A percentile compares a stretch with the other conserved stretches of the same genome.
These are phyloP conservation scores for Teinopalpus imperialis DNA, from an alignment of 2,888 invertebrate species.

Conservation along the genomic window DNA sequence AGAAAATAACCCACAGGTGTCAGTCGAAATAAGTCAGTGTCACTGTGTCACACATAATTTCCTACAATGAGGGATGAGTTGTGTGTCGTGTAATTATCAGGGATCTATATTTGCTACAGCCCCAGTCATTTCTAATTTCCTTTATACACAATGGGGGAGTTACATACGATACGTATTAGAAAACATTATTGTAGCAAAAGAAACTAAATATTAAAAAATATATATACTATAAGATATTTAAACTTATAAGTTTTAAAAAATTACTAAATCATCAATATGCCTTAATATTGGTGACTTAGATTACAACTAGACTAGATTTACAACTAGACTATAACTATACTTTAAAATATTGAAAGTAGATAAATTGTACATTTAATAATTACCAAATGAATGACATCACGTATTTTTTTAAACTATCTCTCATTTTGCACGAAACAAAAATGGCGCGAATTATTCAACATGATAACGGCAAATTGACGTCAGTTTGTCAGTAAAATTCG, in stretches of 20 bases:
- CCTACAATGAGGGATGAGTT: constrained; percentile 42
- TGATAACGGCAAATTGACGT: constrained; percentile 63
- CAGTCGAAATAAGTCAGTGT: constrained; percentile 10
- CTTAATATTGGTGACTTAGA: not conserved
- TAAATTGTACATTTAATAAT: constrained; percentile 25
- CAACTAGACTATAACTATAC: too few species aligned
- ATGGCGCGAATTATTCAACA: constrained; percentile 53
- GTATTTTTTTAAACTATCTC: constrained; percentile 19
- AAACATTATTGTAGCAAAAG: too few species aligned
- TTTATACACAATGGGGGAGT: constrained; percentile 24
- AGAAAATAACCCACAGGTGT: too few species aligned
- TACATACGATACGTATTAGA: too few species aligned
- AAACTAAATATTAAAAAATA: too few species aligned
- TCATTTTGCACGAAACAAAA: constrained; percentile 40
- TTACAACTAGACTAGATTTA: too few species aligned
- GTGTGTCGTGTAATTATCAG: constrained; percentile 23
- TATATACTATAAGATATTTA: too few species aligned
- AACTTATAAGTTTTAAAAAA: too few species aligned
- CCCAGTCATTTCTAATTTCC: constrained; percentile 51
- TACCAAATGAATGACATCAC: constrained; percentile 57
- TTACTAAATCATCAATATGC: too few species aligned
- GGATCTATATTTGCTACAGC: constrained; percentile 44
- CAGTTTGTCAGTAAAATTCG: constrained; percentile 60
- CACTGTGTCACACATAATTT: constrained; percentile 34
- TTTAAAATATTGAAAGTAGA: constrained; percentile 8